Conservation (phyloP, 2,888 invertebrate species). For the Choristoneura rosaceana region DNA sequence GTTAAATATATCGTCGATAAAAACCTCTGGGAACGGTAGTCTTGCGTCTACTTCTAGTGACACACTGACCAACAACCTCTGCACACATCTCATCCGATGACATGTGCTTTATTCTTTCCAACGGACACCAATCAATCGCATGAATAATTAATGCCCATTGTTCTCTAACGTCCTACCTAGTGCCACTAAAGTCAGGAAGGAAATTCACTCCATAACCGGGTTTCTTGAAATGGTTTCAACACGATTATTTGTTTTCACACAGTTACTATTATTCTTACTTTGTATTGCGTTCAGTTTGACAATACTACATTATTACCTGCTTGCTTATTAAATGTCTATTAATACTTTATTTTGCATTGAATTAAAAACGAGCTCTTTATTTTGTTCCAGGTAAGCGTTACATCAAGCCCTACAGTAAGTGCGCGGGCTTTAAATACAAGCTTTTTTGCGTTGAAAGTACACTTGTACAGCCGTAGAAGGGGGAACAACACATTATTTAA, state of each 20-base stretch:
- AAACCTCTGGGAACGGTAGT: conserved; percentile 14
- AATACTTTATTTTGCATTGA: background rate
- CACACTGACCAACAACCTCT: conserved; percentile 39
- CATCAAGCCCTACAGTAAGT: conserved; percentile 48
- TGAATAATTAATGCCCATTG: conserved; percentile 39
- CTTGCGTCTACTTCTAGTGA: conserved; percentile 30
- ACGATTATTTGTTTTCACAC: conserved; percentile 21
- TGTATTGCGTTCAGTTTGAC: too few relatives aligned
- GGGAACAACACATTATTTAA: conserved; percentile 34
- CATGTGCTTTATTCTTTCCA: conserved; percentile 34
- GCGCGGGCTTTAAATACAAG: conserved; percentile 22
- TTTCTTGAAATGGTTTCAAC: conserved; percentile 26
- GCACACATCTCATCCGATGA: conserved; percentile 29
- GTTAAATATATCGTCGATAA: conserved; percentile 13
- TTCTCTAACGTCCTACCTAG: conserved; percentile 21
- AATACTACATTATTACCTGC: too few relatives aligned
- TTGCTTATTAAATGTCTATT: background rate
- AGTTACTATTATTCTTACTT: background rate
- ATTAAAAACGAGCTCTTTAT: conserved; percentile 42
- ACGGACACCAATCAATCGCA: conserved; percentile 36
- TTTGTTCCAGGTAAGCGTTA: conserved; percentile 62
- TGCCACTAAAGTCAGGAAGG: conserved; percentile 23
- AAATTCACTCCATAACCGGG: conserved; percentile 34
- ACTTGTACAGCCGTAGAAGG: conserved; percentile 26
- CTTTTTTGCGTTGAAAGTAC: conserved; percentile 21